Conservation (phyloP, 2,113 vertebrate species). For the Aegithalos caudatus region DNA sequence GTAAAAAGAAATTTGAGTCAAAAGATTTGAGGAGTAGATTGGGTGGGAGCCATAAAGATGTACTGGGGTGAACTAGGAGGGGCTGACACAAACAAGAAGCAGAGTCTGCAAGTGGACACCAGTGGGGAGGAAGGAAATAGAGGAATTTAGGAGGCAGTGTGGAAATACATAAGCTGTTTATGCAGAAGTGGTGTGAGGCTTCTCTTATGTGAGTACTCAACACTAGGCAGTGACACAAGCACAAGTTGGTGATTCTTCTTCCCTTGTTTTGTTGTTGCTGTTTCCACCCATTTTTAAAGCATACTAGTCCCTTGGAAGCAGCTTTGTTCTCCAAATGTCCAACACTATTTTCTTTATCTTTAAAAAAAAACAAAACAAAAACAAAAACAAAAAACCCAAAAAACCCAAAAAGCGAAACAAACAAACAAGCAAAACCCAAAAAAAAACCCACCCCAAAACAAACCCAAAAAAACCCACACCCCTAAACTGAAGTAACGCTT, state of each 20-base stretch:
- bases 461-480: neutral
- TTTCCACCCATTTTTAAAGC: neutral
- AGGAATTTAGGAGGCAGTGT: neutral
- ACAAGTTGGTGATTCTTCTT: neutral
- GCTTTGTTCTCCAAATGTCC: neutral
- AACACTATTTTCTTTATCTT: neutral
- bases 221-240: neutral
- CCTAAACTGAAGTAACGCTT: neutral
- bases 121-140: neutral
- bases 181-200: neutral
- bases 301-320: neutral
- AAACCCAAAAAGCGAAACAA: too few relatives aligned
- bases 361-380: neutral
- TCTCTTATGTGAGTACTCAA: neutral
- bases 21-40: neutral
- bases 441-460: too few relatives aligned
- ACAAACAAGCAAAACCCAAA: neutral
- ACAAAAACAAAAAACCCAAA: neutral
- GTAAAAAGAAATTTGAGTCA: neutral
- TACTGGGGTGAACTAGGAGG: neutral
- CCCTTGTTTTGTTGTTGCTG: neutral
- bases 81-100: accelerated
- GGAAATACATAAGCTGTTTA: neutral
- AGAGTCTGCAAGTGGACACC: neutral
- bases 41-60: neutral